phyloP scores from a whole-genome alignment of 2,888 invertebrate species.

The Megalurothrips usitatus region DNA sequence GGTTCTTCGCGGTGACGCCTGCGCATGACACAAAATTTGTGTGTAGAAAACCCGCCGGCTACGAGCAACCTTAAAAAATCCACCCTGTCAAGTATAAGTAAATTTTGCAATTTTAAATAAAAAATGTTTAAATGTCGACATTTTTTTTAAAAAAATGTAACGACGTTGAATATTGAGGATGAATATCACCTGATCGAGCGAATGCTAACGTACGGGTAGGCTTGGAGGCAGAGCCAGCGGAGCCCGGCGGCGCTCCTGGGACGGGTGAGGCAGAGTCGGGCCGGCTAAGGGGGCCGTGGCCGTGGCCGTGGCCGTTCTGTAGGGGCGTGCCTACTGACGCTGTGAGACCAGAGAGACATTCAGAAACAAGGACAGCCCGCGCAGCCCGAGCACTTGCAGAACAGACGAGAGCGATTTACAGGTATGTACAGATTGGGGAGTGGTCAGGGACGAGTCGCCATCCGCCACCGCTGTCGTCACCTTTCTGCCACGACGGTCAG shows the following conservation, averaged over 20 bases:
- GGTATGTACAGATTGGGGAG: no score
- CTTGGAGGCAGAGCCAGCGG: not conserved
- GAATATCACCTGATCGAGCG: no score
- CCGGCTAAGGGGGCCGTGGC: conserved; percentile 13
- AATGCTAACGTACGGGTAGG: not conserved
- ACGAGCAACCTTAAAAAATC: no score
- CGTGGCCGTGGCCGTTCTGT: not conserved
- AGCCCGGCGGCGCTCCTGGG: not conserved
- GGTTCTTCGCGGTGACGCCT: conserved; percentile 23
- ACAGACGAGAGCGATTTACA: no score
- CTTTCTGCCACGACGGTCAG: not conserved
- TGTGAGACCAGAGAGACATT: not conserved
- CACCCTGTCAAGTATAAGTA: no score
- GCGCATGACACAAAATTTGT: conserved; percentile 10
- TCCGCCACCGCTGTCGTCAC: not conserved
- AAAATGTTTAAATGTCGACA: not conserved
- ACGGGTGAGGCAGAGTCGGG: not conserved
- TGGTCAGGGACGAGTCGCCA: not conserved
- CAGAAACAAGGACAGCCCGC: not conserved
- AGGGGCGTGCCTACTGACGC: not conserved
- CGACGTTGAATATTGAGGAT: no score
- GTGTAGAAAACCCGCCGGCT: not conserved
- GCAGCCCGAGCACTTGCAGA: no score
- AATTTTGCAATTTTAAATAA: no score
- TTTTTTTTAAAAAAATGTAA: not conserved